Evolutionary conservation across 1,140 invertebrate genomes (phyloP), one percentile per base, ranked within the genome.

Genomic region (Cotesia typhae): DNA sequence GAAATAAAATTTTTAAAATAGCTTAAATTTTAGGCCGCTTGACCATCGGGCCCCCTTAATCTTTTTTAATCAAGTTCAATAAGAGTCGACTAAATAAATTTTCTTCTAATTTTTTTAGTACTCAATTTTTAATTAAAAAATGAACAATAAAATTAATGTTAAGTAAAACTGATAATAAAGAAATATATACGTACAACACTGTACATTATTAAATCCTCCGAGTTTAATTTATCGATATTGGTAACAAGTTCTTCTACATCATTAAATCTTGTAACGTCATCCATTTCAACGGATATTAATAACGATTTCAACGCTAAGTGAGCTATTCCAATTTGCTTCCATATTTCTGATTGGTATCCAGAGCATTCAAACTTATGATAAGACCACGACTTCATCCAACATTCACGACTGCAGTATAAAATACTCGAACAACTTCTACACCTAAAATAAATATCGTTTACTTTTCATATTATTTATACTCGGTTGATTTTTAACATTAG

Each of bases 291-390:
- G 35, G 84, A 86, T 55, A 84, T 85, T 20, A 93, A 78, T 17
- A 92, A 83, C 57, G 90, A 89, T 85, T 92, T 90, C 47, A 94
- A 79, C 69, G 91, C 92, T 61, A 95, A 87, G 84, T 95, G 93
- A 37, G 91, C 92, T 75, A 95, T 92, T 6, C 94, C 94, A 61
- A 95, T 89, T 63, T 90, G 89, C 51, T 88, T 84, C 82, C 92
- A 90, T 68, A 92, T 83, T 41, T 87, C 84, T 47, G 91, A 87
- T 77, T 88, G 87, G 75, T 89, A 89, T 20, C 90, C 91, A 60
- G 84, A 79, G 82, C 94, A 96, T 86, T 96, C 94, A 89, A 90
- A 92, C 72, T 88, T 85, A 84, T 96, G 94, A 83, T 91, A 92
- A 14, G 79, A 74, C 89, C 89, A 92, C 1, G 91, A 90, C 57